Evolutionary conservation across 2,113 vertebrate species (phyloP), one percentile per base, ranked within the genome.

Genomic region (Accipiter cooperii): DNA sequence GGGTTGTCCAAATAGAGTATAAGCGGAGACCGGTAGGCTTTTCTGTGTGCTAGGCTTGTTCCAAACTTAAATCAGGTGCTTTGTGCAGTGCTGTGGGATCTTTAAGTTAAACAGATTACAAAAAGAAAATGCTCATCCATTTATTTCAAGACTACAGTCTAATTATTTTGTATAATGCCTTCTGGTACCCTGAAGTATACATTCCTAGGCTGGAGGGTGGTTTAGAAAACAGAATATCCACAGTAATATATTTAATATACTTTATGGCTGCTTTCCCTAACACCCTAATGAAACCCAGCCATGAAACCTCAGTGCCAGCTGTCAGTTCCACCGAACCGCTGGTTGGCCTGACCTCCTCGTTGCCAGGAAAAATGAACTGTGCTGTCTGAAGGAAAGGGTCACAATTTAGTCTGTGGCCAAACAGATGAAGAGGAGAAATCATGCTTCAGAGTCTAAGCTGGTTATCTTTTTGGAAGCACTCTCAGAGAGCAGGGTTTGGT

Each of bases 271-370:
- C 75, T 85, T 81, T 88, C 75, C 83, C 55, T 60, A 33, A 55
- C 42, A 42, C 36, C 65, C 82, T 88, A 58, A 85, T 82, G 75
- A 88, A 87, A 88, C 49, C 44, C 91, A 84, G 91, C 74, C 12
- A 3, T 25, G 82, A 76, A 65, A 70, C 57, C 82, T 85, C 34
- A 10, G 65, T 95, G 87, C 87, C 90, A 91, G 91, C 63, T 68
- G 65, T 46, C 2, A 5, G 47, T 75, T 76, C 89, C 80, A 61
- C 52, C 86, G 76, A 46, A 58, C n/a, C 1, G 0, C 57, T 66
- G 47, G 9, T 34, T 66, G 70, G 84, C 47, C 38, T 71, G 26
- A 33, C 60, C 60, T 87, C 5, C 2, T 15, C 1, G 0, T 1
- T 75, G 49, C 86, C 49, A 76, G 77, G 52, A 92, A 69, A 80